Conservation (phyloP, 2,113 vertebrate species). For the Salvelinus alpinus region DNA sequence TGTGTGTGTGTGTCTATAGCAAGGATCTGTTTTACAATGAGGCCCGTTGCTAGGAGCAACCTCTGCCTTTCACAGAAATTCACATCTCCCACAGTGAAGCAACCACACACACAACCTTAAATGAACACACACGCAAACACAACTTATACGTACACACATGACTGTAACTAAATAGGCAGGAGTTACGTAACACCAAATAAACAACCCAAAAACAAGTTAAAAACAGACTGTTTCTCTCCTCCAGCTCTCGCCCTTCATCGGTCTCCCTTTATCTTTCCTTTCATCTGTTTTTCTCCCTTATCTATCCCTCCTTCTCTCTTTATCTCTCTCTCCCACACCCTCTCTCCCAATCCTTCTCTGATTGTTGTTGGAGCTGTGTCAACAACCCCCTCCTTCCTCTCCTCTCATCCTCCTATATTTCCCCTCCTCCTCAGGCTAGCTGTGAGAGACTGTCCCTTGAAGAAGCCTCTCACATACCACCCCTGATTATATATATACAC, state of each 20-base stretch:
- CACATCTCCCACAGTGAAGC: slow-evolving; percentile 55
- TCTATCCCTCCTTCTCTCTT: neutral
- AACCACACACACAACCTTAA: slow-evolving; percentile 38
- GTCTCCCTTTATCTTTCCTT: neutral
- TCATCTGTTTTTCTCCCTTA: neutral
- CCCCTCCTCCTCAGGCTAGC: neutral
- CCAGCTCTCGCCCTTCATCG: neutral
- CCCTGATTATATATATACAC: neutral
- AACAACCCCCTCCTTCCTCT: slow-evolving; percentile 3
- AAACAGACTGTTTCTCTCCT: slow-evolving; percentile 38
- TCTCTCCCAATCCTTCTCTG: neutral
- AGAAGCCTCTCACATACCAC: neutral
- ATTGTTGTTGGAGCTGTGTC: neutral
- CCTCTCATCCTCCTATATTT: neutral
- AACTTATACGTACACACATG: slow-evolving; percentile 15
- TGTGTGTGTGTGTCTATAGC: slow-evolving; percentile 26
- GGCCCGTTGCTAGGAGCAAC: slow-evolving; percentile 76
- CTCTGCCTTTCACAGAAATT: slow-evolving; percentile 73
- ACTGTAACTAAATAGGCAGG: slow-evolving; percentile 42
- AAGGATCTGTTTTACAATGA: slow-evolving; percentile 64
- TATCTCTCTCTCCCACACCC: neutral
- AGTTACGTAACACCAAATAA: slow-evolving; percentile 67
- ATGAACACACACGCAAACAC: slow-evolving; percentile 30
- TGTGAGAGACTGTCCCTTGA: neutral
- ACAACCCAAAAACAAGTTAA: slow-evolving; percentile 62